Conservation (phyloP, 2,113 vertebrate genomes). For the Spermophilus dauricus region DNA sequence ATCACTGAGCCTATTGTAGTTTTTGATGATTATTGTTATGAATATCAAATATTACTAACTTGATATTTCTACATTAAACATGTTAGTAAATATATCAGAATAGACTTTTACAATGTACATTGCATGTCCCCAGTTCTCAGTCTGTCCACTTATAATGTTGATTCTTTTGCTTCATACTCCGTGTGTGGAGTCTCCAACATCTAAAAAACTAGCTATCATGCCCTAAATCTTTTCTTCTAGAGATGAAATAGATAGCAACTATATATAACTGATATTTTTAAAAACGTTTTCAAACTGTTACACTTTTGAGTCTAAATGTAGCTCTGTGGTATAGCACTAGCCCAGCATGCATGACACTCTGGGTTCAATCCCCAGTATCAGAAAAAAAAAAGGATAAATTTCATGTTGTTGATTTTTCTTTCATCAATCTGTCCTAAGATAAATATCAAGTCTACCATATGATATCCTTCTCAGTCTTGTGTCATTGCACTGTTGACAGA, state of each 20-base stretch:
- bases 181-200: neutral
- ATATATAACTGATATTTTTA: neutral
- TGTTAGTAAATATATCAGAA: neutral
- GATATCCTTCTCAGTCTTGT: neutral
- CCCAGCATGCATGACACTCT: neutral
- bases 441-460: neutral
- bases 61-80: neutral
- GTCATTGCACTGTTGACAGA: neutral
- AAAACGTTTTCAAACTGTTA: neutral
- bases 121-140: neutral
- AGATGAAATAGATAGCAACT: neutral
- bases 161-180: neutral
- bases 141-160: neutral
- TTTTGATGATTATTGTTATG: constrained; percentile 14
- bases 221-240: neutral
- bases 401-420: neutral
- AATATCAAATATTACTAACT: constrained; percentile 29
- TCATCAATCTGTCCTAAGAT: neutral
- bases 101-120: neutral
- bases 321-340: neutral
- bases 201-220: neutral
- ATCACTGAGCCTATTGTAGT: neutral
- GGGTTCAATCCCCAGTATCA: neutral
- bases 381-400: neutral
- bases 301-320: neutral